A percentile compares a stretch with the other conserved stretches of the same genome.
Evolutionary conservation across 2,113 vertebrate species (phyloP).

Genomic region (Actenoides lindsayi): DNA sequence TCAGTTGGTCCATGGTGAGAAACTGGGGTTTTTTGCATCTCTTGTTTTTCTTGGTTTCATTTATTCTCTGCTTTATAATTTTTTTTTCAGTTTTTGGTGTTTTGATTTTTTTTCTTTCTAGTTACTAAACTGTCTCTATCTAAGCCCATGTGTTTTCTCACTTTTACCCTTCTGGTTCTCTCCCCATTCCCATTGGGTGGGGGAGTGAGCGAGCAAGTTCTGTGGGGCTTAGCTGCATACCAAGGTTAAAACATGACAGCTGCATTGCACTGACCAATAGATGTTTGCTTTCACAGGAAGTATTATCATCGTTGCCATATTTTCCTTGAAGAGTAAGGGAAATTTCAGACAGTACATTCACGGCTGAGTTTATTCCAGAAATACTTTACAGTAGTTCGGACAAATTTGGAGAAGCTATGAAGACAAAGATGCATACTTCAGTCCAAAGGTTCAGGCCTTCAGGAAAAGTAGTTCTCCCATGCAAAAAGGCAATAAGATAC

Average conservation of each 20-base stretch:
- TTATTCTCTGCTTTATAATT: not conserved
- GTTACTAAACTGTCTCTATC: not conserved
- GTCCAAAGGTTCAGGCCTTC: not conserved
- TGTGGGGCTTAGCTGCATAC: not conserved
- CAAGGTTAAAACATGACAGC: not conserved
- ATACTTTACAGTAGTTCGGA: not conserved
- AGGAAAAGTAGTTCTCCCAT: not conserved
- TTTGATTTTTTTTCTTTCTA: not conserved
- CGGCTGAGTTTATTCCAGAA: not conserved
- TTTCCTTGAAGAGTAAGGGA: not conserved
- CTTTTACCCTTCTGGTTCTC: not conserved
- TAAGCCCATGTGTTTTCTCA: not conserved
- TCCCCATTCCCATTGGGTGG: not conserved
- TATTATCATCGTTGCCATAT: fast-evolving
- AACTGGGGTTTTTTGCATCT: fast-evolving
- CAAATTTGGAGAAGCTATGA: not conserved
- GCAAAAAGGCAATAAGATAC: not conserved
- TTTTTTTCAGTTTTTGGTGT: not conserved
- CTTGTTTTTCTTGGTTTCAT: not conserved
- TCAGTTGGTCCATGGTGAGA: fast-evolving
- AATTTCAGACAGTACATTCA: not conserved
- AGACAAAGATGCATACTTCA: not conserved
- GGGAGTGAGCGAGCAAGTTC: fast-evolving
- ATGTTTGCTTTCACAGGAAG: not conserved
- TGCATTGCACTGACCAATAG: not conserved